Base-by-base conservation (phyloP, 2,113 vertebrate species). In the Thalassoma bifasciatum region DNA sequence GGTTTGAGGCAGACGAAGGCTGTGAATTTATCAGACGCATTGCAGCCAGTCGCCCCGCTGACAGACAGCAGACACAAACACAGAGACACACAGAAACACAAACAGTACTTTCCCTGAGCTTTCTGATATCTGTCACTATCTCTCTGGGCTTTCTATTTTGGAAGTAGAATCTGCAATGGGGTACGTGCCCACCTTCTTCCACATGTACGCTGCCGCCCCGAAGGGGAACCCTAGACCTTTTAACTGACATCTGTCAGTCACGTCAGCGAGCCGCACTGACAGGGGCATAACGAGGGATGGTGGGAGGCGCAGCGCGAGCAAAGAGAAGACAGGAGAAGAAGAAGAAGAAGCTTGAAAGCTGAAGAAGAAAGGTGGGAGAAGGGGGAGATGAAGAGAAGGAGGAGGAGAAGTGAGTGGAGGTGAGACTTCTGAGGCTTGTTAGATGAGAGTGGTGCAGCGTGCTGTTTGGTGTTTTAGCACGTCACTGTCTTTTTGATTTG, bases 231-330 rank as follows among this genome's bases (percentile, higher is more conserved):
- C 51, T 61, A 56, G 60, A 72, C 86, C 80, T 69, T 81, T 22
- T 79, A 81, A 88, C 81, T 76, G 92, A 92, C 89, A 91, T 71
- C 85, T 90, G 91, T 85, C 93, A 92, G 56, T 94, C 89, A 93
- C 16, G 44, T 49, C 34, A 83, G 86, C 75, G 52, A 79, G 77
- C 77, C 22, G 69, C 24, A 40, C 73, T 70, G 88, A 89, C 88
- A 75, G 80, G 66, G 76, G 66, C 88, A 75, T 83, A 91, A 89
- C 49, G 44, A 87, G 66, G 79, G 66, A 51, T 34, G 62, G 68
- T 53, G 77, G 79, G 78, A 78, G 54, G 58, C n/a, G 12, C 77
- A 50, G 79, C 36, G 4, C 12, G 72, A 87, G 67, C 66, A 37
- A 30, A 68, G 49, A 83, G 57, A 66, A 78, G 69, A 66, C 62